Evolutionary conservation across 2,113 vertebrate genomes (phyloP), one percentile per base, ranked within the genome.

Genomic region (Empidonax traillii): DNA sequence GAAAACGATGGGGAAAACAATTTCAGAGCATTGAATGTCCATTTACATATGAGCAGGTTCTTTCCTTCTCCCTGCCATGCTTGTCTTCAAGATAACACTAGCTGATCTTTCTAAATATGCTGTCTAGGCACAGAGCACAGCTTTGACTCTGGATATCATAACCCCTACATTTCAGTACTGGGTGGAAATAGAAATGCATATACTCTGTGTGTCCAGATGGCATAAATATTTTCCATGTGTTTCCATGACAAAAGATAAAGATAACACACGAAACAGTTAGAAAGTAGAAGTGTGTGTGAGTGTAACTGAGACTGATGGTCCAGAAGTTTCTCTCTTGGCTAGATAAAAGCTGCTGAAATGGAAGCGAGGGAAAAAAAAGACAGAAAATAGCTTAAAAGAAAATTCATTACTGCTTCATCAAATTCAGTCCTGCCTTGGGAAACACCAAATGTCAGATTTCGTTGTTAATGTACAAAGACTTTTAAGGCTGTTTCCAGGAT

Each of bases 161-260:
- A 93, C 83, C 68, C 44, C 24, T 92, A 85, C 47, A 44, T 90
- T 90, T 94, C 56, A 39, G 73, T 72, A 51, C 56, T 30, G 43
- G 5, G 27, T 85, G 35, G 76, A 96, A 93, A 78, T 37, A 94
- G 75, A 88, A 81, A 92, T 90, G 52, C 65, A 59, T 74, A 90
- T 39, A 86, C 35, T 83, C 59, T 44, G 13, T 76, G 37, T 47
- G 86, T 89, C 82, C 95, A 96, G 90, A 94, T 86, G 88, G 90
- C 79, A 92, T 85, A 89, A 95, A 95, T 93, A 95, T 88, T 95
- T 90, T 63, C 68, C 75, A 61, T 35, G 82, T 88, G 90, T 96
- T 96, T 94, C 88, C 93, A 94, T 94, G 95, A 96, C 93, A 96
- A 96, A 95, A 85, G 87, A 90, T 90, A 94, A 95, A 94, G 92